Base-by-base conservation (phyloP, 2,888 invertebrate species). In the Mythimna pallens region DNA sequence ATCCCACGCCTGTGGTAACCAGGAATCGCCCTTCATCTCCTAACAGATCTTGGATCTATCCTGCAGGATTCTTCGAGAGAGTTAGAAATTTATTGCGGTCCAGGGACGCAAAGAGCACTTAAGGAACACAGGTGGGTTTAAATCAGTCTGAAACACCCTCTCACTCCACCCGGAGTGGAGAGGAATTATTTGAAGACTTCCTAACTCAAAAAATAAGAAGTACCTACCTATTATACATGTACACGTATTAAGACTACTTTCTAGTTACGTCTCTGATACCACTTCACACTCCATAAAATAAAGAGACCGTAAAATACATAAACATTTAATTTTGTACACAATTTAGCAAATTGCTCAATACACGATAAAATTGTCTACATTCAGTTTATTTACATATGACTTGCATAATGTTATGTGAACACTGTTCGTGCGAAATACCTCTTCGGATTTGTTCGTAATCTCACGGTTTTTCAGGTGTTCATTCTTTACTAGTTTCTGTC, bases 401-500 rank as follows among this genome's bases (percentile, higher is more conserved):
- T 87, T 84, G 73, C 79, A 82, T 87, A 84, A 84, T 36, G 70
- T 86, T 82, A 83, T 81, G 71, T 87, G 86, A 87, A 87, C 76
- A 68, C 50, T 69, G 66, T 67, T 78, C 76, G 81, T 80, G 84
- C 36, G 72, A 85, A 82, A 72, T 73, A 70, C 17, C 6, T 47
- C 17, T 40, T 78, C 34, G 50, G 71, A 70, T 83, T 78, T 72
- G 67, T 76, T 78, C 68, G 71, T 76, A 84, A 84, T 86, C 86
- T 78, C 84, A 85, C 88, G 76, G 76, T 82, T 82, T 87, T 87
- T 83, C 81, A 87, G 82, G 62, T 43, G 73, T 54, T 22, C 62
- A 58, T 67, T 79, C 73, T 86, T 80, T 79, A 81, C 72, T 76
- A 76, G 76, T 73, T 68, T 59, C 25, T 73, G 72, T 81, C 84